Percentiles rank a stretch among this genome's conserved stretches.
phyloP scores from a whole-genome alignment of 2,113 vertebrate species.

The Canis aureus region DNA sequence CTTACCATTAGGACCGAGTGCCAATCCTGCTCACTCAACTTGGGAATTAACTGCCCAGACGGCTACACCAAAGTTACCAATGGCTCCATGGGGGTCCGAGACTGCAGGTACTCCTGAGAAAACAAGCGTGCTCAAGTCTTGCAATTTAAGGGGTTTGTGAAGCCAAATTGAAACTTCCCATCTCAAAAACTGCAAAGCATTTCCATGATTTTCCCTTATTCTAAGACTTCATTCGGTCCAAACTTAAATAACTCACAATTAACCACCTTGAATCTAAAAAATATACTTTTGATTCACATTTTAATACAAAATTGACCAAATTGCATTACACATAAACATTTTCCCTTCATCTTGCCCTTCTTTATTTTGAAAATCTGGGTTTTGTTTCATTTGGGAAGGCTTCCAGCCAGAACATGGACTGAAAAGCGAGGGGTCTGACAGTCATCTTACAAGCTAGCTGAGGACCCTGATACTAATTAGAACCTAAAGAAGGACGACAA shows the following conservation, averaged over 20 bases:
- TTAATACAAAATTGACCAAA: background rate
- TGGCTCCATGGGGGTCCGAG: conserved; percentile 69
- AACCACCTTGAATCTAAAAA: background rate
- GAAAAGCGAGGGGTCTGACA: background rate
- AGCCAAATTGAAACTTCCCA: background rate
- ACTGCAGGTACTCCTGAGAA: conserved; percentile 87
- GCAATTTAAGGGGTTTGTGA: background rate
- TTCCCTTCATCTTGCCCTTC: background rate
- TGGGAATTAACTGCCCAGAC: conserved; percentile 79
- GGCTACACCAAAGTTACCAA: conserved; percentile 86
- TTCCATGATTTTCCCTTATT: conserved; percentile 7
- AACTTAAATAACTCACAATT: background rate
- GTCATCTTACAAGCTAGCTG: background rate
- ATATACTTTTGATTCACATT: background rate
- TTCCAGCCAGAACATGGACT: background rate
- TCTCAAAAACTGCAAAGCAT: background rate
- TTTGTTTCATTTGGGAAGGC: background rate
- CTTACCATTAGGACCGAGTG: conserved; percentile 86
- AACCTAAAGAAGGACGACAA: background rate
- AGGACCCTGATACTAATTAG: background rate
- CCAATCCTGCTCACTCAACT: conserved; percentile 82
- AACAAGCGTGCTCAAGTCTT: background rate
- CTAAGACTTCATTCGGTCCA: background rate
- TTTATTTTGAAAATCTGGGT: conserved; percentile 30
- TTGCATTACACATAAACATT: background rate